Evolutionary conservation across 2,797 vertebrate species (phyloP), one percentile per base, ranked within the genome.

Genomic region (Anisognathus igniventris): DNA sequence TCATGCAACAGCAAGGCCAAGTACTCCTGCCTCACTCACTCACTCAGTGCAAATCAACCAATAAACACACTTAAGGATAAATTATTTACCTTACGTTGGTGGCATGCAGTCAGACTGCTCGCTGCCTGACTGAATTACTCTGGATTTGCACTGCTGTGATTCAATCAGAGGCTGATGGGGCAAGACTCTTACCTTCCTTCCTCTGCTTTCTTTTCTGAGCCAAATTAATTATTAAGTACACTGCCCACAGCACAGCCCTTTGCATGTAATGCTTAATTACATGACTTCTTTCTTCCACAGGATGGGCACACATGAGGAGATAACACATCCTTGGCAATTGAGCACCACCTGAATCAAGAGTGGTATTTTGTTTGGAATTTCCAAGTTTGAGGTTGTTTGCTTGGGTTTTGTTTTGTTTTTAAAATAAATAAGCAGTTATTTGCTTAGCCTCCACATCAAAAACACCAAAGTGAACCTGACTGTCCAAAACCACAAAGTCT

Each of bases 1-100:
- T 90, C 79, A 56, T 3, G 28, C 87, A 96, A 83, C 90, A 86
- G 93, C 91, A 86, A 94, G 83, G 81, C 87, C 91, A 96, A 83
- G 73, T 68, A 60, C 51, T 93, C 81, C 78, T 86, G 89, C 85
- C 82, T 95, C 82, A 14, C 44, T 90, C 62, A 14, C 44, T 90
- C 62, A 24, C 79, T 93, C 92, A 45, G 74, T 89, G 17, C 88
- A 91, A 91, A 83, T 67, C 92, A 93, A 83, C 83, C 93, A 86
- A 95, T 85, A 90, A 92, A 77, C 73, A 86, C 56, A 74, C 79
- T 93, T 75, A 77, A 83, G 70, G 73, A 83, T 92, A 90, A 94
- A 95, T 94, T 92, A 95, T 95, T 96, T 92, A 92, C 82, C 91
- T 95, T 64, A 76, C 14, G 11, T 47, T 3, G 7, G 89, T 74